phyloP scores from a whole-genome alignment of 2,797 vertebrate species.

The Crocidura indochinensis region DNA sequence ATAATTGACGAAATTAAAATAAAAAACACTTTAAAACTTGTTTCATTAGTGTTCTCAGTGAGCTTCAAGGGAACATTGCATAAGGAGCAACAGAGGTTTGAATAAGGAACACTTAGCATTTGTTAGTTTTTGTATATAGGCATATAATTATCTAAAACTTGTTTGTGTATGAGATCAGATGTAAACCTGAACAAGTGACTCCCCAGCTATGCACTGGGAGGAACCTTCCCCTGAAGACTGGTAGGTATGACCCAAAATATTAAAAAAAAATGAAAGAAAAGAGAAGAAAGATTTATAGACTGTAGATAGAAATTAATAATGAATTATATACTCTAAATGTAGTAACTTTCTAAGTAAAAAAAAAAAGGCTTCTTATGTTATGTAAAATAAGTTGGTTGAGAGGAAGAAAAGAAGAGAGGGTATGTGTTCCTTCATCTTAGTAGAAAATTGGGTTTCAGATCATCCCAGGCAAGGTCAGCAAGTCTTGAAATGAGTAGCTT shows the following conservation, averaged over 20 bases:
- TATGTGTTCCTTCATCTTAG: slow-evolving; percentile 19
- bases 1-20: not conserved
- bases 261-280: not conserved
- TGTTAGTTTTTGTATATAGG: not conserved
- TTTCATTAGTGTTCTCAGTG: not conserved
- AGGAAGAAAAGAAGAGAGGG: not conserved
- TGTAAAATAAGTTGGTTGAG: not conserved
- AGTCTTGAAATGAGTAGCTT: too few species aligned
- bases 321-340: not conserved
- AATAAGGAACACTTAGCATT: not conserved
- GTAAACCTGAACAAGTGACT: slow-evolving; percentile 28
- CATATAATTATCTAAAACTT: slow-evolving; percentile 5
- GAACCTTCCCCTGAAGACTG: too few species aligned
- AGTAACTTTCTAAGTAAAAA: not conserved
- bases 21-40: not conserved
- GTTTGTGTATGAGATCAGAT: not conserved
- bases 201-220: not conserved
- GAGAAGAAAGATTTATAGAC: not conserved
- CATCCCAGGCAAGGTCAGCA: not conserved
- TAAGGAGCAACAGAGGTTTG: not conserved
- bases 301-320: not conserved
- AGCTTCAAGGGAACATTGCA: not conserved
- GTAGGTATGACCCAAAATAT: too few species aligned
- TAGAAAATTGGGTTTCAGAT: not conserved
- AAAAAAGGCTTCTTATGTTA: not conserved